Conservation (phyloP, 1,140 invertebrate species). For the Fopius arisanus region DNA sequence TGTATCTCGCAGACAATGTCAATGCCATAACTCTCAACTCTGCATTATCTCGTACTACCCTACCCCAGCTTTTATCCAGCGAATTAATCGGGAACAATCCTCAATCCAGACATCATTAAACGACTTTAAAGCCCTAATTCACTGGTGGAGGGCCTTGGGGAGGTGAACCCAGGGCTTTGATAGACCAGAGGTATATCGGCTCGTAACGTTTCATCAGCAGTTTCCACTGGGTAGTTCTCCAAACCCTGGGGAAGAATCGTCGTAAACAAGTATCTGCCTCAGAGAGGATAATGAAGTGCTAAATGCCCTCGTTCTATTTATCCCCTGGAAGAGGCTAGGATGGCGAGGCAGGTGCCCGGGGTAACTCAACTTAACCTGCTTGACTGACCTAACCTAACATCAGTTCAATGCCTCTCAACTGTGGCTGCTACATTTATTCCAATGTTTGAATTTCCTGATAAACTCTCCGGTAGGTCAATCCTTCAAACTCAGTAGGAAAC, state of each 20-base stretch:
- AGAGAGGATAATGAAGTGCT: background rate
- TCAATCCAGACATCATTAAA: background rate
- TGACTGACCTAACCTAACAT: background rate
- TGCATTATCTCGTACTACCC: too few species aligned
- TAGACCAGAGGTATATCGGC: background rate
- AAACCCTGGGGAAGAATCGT: slow-evolving; percentile 3
- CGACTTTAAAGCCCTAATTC: background rate
- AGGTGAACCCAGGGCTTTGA: background rate
- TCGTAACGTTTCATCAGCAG: slow-evolving; percentile 4
- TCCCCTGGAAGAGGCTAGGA: background rate
- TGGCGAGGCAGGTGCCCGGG: background rate
- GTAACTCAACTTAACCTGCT: background rate
- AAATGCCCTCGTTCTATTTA: background rate
- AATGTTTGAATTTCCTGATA: background rate
- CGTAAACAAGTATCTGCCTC: background rate
- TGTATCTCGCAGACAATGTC: too few species aligned
- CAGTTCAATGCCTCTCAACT: background rate
- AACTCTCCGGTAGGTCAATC: background rate
- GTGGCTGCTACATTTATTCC: background rate
- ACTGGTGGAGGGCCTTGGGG: background rate
- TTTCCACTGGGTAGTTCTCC: background rate
- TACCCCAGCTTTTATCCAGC: too few species aligned
- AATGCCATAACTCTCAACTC: too few species aligned
- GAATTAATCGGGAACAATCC: background rate
- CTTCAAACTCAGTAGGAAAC: too few species aligned